Evolutionary conservation across 2,113 vertebrate genomes (phyloP), one percentile per base, ranked within the genome.

Genomic region (Hypocryptadius cinnamomeus): DNA sequence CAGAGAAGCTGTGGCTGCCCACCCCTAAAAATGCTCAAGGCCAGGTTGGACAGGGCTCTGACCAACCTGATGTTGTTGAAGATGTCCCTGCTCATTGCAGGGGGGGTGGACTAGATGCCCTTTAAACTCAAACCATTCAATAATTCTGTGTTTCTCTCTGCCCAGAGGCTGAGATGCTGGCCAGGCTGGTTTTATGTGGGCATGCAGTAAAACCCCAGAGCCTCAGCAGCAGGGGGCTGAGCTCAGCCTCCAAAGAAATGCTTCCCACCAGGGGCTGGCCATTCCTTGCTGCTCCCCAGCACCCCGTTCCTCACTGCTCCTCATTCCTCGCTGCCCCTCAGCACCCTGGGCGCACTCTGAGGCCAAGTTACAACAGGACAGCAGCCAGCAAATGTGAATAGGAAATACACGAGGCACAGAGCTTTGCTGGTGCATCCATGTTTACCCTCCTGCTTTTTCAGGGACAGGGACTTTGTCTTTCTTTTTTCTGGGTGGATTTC

Each of bases 161-260:
- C 37, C 9, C 37, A 35, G 47, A 13, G 35, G 16, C 45, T 37
- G 72, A 31, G 19, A 5, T 27, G 79, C 72, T 68, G 22, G 8
- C 33, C 78, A 39, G 81, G 8, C 18, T 44, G 65, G 8, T 18
- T 79, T 53, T 42, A 5, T 15, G 23, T 1, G 2, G 30, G 23
- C 19, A 2, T 20, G 39, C 37, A 28, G 27, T 61, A 31, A 39
- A 47, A 25, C 8, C 23, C n/a, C 77, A 31, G 65, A 18, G 50
- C 10, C 35, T 23, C 35, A 44, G 48, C 54, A 63, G n/a, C 28
- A 21, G 30, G 6, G 42, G 13, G 10, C 45, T 79, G 56, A 18
- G 11, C 30, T 56, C 3, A 2, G 8, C 59, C 71, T 50, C 51
- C 61, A 56, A 5, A 13, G 5, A 37, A 79, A 30, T 0, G 0